phyloP scores from a whole-genome alignment of 2,888 invertebrate genomes.

The Conchocele bisecta region DNA sequence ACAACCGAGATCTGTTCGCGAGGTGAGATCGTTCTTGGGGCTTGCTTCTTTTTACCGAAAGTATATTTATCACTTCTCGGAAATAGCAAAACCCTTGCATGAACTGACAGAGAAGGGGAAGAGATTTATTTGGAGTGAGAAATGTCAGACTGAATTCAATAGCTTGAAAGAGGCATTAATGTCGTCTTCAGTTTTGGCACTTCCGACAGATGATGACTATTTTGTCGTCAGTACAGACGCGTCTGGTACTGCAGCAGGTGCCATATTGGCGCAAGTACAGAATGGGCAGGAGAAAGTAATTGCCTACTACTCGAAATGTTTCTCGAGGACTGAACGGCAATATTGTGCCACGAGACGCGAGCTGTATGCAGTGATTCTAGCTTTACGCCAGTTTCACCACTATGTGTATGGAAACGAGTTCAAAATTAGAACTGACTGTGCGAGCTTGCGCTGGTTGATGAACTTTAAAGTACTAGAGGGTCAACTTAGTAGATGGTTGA shows the following conservation, averaged over 20 bases:
- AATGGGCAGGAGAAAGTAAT: slow-evolving; percentile 34
- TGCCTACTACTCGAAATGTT: slow-evolving; percentile 28
- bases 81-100: slow-evolving; percentile 28
- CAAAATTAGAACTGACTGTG: slow-evolving; percentile 32
- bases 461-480: slow-evolving; percentile 49
- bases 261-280: slow-evolving; percentile 19
- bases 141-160: slow-evolving; percentile 9
- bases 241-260: slow-evolving; percentile 7
- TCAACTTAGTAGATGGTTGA: slow-evolving; percentile 34
- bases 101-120: slow-evolving; percentile 14
- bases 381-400: slow-evolving; percentile 23
- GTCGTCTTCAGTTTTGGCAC: slow-evolving; percentile 22
- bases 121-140: slow-evolving; percentile 25
- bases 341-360: slow-evolving; percentile 39
- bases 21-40: slow-evolving; percentile 37
- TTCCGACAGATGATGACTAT: slow-evolving; percentile 25
- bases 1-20: slow-evolving; percentile 23
- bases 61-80: slow-evolving; percentile 32
- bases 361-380: slow-evolving; percentile 15
- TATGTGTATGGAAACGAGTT: slow-evolving; percentile 29
- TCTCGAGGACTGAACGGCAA: slow-evolving; percentile 21
- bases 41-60: slow-evolving; percentile 40
- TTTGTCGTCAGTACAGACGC: slow-evolving; percentile 32
- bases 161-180: slow-evolving; percentile 11
- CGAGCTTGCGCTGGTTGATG: slow-evolving; percentile 28